Evolutionary conservation across 2,113 vertebrate genomes (phyloP).

Genomic region (Scalopus aquaticus): DNA sequence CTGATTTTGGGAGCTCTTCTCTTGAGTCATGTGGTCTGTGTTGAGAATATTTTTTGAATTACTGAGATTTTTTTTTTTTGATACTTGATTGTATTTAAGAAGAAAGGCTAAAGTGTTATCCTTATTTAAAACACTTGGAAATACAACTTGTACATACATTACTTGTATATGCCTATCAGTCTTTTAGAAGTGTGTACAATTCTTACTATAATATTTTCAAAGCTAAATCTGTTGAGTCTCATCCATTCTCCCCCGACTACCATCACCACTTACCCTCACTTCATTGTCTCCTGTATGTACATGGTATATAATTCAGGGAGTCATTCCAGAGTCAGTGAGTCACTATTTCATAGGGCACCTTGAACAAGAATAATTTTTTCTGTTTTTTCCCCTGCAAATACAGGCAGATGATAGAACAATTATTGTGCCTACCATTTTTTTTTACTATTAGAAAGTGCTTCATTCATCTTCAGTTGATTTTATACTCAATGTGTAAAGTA

Average conservation of each 20-base stretch:
- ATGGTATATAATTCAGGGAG: background rate
- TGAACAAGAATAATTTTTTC: background rate
- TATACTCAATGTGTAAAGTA: background rate
- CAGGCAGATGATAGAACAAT: background rate
- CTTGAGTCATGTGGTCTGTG: background rate
- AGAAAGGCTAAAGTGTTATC: slow-evolving; percentile 4
- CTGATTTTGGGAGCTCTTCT: background rate
- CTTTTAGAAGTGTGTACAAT: background rate
- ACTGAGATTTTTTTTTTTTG: background rate
- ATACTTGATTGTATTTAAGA: background rate
- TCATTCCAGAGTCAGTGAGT: background rate
- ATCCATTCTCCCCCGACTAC: background rate
- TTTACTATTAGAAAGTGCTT: background rate
- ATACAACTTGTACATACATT: background rate
- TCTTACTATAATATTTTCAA: background rate
- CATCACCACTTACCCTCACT: background rate
- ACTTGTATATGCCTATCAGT: background rate
- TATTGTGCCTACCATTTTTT: background rate
- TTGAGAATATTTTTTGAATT: background rate
- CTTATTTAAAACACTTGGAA: background rate
- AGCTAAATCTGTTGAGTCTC: background rate
- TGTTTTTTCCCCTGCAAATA: background rate
- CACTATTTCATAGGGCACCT: background rate
- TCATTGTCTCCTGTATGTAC: background rate
- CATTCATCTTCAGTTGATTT: background rate